Conservation (phyloP, 1,140 invertebrate species). For the Drosophila bocqueti region DNA sequence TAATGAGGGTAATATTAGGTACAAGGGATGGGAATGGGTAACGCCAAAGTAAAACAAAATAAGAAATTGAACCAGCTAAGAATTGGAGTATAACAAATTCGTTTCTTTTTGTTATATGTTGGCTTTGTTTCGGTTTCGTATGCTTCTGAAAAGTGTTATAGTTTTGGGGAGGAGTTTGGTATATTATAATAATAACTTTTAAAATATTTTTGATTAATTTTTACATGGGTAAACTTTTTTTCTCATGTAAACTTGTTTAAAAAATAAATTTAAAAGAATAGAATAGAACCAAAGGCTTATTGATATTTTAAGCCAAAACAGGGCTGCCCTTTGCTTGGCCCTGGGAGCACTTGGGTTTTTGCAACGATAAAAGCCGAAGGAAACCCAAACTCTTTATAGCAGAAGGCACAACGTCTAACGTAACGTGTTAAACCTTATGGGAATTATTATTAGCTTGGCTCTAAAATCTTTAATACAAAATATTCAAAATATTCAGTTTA, state of each 20-base stretch:
- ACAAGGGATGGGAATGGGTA: constrained; percentile 13
- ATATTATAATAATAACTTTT: no score
- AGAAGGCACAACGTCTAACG: no score
- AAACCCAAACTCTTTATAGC: background rate
- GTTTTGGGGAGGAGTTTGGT: background rate
- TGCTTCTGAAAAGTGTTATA: background rate
- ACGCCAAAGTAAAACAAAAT: constrained; percentile 42
- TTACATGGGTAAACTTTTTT: background rate
- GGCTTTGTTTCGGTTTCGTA: background rate
- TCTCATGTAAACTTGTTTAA: background rate
- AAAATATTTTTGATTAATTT: background rate
- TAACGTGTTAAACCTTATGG: no score
- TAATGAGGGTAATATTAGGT: constrained; percentile 76
- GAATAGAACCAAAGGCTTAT: no score
- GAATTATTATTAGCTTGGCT: background rate
- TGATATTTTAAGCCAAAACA: background rate
- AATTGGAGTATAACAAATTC: constrained; percentile 40
- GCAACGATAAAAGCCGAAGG: background rate
- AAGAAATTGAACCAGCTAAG: constrained; percentile 47
- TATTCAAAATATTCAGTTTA: background rate
- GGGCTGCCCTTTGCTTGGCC: background rate
- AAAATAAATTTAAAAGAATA: no score
- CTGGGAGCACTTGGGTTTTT: background rate
- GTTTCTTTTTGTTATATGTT: background rate
- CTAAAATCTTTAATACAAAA: background rate